Evolutionary conservation across 2,797 vertebrate genomes (phyloP).

Genomic region (Amniataba percoides): DNA sequence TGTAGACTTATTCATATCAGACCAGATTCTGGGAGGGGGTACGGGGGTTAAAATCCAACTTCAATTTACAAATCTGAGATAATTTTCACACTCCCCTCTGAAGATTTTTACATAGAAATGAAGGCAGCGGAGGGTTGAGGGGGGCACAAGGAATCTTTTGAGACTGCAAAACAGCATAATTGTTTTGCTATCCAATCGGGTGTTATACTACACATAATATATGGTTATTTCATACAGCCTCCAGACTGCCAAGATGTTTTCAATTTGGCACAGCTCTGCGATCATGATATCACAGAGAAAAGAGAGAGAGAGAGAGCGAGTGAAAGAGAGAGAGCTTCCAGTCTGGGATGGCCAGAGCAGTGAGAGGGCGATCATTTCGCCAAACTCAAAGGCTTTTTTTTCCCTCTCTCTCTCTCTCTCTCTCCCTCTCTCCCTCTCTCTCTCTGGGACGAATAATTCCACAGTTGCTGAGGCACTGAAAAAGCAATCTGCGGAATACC

Average conservation of each 20-base stretch:
- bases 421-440: conserved; percentile 61
- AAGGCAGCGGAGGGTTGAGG: conserved; percentile 64
- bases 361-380: conserved; percentile 85
- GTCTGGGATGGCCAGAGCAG: conserved; percentile 85
- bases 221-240: conserved; percentile 89
- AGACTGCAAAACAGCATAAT: conserved; percentile 86
- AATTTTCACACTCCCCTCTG: conserved; percentile 74
- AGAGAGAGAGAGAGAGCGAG: conserved; percentile 57
- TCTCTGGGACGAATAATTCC: conserved; percentile 90
- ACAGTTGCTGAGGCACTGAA: conserved; percentile 91
- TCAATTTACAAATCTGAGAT: conserved; percentile 80
- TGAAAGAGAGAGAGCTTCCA: conserved; percentile 74
- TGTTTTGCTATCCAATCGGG: conserved; percentile 86
- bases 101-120: conserved; percentile 79
- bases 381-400: conserved; percentile 84
- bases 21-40: conserved; percentile 56
- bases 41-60: conserved; percentile 67
- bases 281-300: conserved; percentile 89
- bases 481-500: conserved; percentile 92
- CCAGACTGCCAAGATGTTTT: conserved; percentile 90
- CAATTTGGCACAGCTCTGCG: conserved; percentile 89
- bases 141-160: conserved; percentile 77
- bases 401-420: conserved; percentile 44
- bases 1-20: conserved; percentile 74
- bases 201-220: conserved; percentile 89